Conservation (phyloP, 2,113 vertebrate genomes). For the Actenoides lindsayi region DNA sequence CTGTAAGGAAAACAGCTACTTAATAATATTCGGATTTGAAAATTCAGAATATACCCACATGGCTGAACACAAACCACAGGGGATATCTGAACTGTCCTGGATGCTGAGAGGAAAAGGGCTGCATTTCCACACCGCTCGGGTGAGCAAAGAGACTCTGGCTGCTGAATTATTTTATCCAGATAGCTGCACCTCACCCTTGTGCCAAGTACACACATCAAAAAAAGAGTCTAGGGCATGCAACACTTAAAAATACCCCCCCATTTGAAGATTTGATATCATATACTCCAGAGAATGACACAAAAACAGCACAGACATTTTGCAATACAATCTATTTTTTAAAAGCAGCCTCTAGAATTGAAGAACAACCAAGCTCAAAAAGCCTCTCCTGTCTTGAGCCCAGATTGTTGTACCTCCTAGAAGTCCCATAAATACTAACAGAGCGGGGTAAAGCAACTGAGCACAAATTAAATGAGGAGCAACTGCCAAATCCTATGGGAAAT, state of each 20-base stretch:
- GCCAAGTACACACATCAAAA: neutral
- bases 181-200: neutral
- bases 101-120: neutral
- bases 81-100: neutral
- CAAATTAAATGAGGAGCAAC: neutral
- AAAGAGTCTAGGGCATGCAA: neutral
- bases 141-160: neutral
- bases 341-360: neutral
- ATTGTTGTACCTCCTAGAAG: neutral
- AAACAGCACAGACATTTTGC: neutral
- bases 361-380: neutral
- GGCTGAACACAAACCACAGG: neutral
- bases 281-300: neutral
- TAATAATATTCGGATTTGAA: neutral
- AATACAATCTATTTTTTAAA: neutral
- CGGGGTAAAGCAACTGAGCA: neutral
- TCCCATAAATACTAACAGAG: neutral
- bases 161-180: neutral
- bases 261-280: neutral
- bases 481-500: neutral
- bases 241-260: neutral
- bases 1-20: neutral
- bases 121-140: neutral
- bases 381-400: neutral
- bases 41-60: neutral